Percentiles rank a stretch among this genome's conserved stretches.
These are phyloP conservation scores for Synanthedon vespiformis DNA, from an alignment of 2,888 invertebrate species.

Conservation along the genomic window DNA sequence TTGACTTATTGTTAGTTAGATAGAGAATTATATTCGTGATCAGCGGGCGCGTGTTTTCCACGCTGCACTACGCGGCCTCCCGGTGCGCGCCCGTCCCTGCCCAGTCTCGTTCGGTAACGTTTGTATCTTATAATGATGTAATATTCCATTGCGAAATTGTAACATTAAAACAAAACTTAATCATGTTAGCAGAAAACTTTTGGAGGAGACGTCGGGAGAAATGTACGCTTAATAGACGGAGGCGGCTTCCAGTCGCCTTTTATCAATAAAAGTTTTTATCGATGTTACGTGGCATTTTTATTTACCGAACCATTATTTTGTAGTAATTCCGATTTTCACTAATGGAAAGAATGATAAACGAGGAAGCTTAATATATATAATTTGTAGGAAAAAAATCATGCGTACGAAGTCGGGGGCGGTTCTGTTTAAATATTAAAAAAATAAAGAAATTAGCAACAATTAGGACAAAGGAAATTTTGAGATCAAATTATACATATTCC, in stretches of 20 bases:
- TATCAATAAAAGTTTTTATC: conserved; percentile 69
- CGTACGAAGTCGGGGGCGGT: no score
- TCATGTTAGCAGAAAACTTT: conserved; percentile 51
- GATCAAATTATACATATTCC: no score
- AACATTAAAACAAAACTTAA: conserved; percentile 42
- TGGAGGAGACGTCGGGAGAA: conserved; percentile 53
- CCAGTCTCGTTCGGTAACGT: conserved; percentile 50
- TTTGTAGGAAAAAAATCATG: no score
- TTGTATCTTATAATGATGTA: conserved; percentile 61
- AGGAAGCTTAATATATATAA: no score
- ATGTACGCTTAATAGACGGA: conserved; percentile 64
- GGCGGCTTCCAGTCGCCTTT: conserved; percentile 53
- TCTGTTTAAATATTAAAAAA: no score
- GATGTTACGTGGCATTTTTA: conserved; percentile 53
- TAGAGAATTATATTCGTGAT: conserved; percentile 64
- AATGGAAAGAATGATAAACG: no score
- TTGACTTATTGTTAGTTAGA: conserved; percentile 66
- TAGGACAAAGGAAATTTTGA: no score
- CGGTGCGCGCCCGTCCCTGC: conserved; percentile 43
- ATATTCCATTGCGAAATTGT: conserved; percentile 39
- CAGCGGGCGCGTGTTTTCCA: conserved; percentile 55
- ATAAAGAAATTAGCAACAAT: no score
- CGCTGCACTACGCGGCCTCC: conserved; percentile 29
- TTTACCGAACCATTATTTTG: conserved; percentile 8
- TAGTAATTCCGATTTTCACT: neutral